Base-by-base conservation (phyloP, 2,113 vertebrate genomes). In the Pangasianodon hypophthalmus region DNA sequence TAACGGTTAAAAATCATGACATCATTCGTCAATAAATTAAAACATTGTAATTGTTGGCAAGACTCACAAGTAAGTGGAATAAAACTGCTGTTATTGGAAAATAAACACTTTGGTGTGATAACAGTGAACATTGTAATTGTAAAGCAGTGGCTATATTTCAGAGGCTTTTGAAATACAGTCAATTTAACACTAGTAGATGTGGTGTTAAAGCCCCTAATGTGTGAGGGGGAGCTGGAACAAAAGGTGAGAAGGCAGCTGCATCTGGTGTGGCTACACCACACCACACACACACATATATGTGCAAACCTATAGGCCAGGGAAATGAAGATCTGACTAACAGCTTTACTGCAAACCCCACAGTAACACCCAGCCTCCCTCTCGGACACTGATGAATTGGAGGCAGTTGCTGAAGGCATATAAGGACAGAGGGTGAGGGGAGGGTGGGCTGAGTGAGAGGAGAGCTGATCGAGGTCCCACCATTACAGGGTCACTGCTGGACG, bases 381-480 rank as follows among this genome's bases (percentile, higher is more conserved):
- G 88, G 94, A 94, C 95, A 89, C 93, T 95, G 95, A 96, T 93
- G 93, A 94, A 96, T 96, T 91, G 93, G 94, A 92, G 91, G 91
- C 95, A 96, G 96, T 96, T 96, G 95, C 92, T 95, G 90, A 89
- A 95, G 94, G 92, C 95, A 94, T 94, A 95, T 96, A 95, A 95
- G 95, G 95, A 94, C 94, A 96, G 92, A 93, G 94, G 94, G 93
- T 94, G 92, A 93, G 88, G 83, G 67, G 62, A 54, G 92, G 93
- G 92, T 89, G 52, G 81, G 89, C 52, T 89, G 86, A 86, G 90
- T 84, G 71, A 88, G 87, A 88, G 80, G 73, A 50, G 62, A 87
- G 77, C 80, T 88, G 90, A 82, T 85, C 86, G 60, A 87, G 79
- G 90, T 81, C 87, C 87, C 73, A 64, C 85, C 90, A 90, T 89